A percentile compares a stretch with the other conserved stretches of the same genome.
Conservation (phyloP, 1,140 invertebrate genomes). For the Rhopalosiphum maidis region DNA sequence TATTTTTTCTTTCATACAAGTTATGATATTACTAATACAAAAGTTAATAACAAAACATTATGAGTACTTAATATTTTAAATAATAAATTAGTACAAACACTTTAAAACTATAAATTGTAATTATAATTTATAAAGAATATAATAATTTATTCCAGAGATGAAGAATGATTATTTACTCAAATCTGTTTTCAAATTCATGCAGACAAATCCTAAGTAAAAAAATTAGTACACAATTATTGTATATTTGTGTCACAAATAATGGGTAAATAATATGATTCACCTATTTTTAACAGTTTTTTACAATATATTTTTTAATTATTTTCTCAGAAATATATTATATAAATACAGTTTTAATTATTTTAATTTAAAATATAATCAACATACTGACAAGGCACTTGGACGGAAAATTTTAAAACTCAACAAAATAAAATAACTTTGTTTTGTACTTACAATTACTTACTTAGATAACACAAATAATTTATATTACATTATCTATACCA, state of each 20-base stretch:
- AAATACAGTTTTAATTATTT: neutral
- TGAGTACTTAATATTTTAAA: neutral
- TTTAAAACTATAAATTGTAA: neutral
- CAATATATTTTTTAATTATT: neutral
- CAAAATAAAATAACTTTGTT: neutral
- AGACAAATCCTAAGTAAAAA: neutral
- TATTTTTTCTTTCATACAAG: neutral
- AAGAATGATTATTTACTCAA: neutral
- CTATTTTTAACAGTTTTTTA: neutral
- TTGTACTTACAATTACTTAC: neutral
- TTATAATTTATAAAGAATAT: neutral
- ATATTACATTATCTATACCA: no score
- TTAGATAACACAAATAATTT: neutral
- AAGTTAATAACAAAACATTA: neutral
- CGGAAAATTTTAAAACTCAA: constrained; percentile 13
- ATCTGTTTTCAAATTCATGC: neutral
- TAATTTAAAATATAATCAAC: constrained; percentile 12
- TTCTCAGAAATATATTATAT: neutral
- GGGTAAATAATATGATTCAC: neutral
- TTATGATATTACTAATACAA: neutral
- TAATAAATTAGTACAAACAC: neutral
- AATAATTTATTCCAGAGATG: neutral
- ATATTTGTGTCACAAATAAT: neutral
- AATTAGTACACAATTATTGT: neutral
- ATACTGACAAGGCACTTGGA: constrained; percentile 37